Evolutionary conservation across 1,140 invertebrate genomes (phyloP).

Genomic region (Pachyrhynchus sulphureomaculatus): DNA sequence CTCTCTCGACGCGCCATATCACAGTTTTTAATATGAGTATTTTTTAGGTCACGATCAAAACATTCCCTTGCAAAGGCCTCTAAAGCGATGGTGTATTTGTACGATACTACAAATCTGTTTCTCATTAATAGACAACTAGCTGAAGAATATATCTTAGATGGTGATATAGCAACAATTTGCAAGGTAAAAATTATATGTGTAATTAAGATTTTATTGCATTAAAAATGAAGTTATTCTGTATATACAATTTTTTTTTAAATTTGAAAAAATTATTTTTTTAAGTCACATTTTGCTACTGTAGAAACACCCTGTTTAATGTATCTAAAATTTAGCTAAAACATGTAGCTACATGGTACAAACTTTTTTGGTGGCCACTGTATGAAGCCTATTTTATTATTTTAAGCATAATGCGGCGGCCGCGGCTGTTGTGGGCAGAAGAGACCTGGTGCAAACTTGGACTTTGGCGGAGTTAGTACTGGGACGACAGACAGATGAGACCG

Average conservation of each 20-base stretch:
- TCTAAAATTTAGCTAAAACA: too few species aligned
- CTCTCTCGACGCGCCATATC: too few species aligned
- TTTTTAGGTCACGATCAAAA: constrained; percentile 33
- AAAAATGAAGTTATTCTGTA: too few species aligned
- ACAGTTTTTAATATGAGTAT: too few species aligned
- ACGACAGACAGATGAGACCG: constrained; percentile 61
- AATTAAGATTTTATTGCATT: too few species aligned
- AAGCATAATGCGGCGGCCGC: constrained; percentile 76
- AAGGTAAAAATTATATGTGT: constrained; percentile 49
- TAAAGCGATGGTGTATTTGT: constrained; percentile 71
- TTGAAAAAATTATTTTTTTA: too few species aligned
- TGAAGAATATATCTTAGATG: constrained; percentile 77
- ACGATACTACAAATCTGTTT: constrained; percentile 76
- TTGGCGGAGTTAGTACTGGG: constrained; percentile 72
- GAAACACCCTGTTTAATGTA: too few species aligned
- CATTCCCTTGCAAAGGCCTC: constrained; percentile 32
- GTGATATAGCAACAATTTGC: constrained; percentile 69
- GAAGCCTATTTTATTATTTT: too few species aligned
- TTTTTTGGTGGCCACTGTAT: too few species aligned
- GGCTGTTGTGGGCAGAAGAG: constrained; percentile 69
- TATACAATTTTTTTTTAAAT: too few species aligned
- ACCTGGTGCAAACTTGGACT: constrained; percentile 84
- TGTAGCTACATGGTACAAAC: too few species aligned
- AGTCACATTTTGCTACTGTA: too few species aligned
- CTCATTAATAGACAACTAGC: constrained; percentile 78